Conservation (phyloP, 2,113 vertebrate genomes). For the Illadopsis cleaveri region DNA sequence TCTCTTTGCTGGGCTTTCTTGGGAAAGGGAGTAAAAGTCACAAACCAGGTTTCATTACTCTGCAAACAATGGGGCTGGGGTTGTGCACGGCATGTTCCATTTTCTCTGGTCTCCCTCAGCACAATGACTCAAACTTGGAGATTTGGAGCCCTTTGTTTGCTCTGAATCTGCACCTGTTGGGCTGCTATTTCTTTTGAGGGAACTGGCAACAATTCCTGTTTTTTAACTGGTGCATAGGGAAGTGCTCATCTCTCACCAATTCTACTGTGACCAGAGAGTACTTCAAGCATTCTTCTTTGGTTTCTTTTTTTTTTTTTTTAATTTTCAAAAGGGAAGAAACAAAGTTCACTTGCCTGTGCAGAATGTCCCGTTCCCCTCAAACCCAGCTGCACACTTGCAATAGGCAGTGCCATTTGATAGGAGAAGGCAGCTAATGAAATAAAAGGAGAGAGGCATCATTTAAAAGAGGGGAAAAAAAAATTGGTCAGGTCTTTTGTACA, state of each 20-base stretch:
- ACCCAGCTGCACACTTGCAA: conserved; percentile 88
- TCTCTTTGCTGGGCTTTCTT: neutral
- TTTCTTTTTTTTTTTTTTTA: neutral
- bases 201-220: neutral
- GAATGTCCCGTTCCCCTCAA: conserved; percentile 86
- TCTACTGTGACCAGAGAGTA: neutral
- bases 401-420: conserved; percentile 33
- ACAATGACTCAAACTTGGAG: neutral
- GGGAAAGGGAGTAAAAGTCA: conserved; percentile 38
- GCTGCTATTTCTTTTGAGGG: neutral
- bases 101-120: neutral
- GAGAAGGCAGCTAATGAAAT: conserved; percentile 76
- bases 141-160: neutral
- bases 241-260: neutral
- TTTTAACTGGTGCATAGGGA: neutral
- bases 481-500: neutral
- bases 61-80: neutral
- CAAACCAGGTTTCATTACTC: neutral
- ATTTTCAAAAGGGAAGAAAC: neutral
- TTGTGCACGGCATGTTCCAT: neutral
- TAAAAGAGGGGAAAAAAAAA: neutral
- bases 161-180: neutral
- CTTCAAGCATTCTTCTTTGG: neutral
- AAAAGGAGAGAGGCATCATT: neutral
- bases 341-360: conserved; percentile 80